Evolutionary conservation across 2,888 invertebrate genomes (phyloP).

Genomic region (Patella ulyssiponensis): DNA sequence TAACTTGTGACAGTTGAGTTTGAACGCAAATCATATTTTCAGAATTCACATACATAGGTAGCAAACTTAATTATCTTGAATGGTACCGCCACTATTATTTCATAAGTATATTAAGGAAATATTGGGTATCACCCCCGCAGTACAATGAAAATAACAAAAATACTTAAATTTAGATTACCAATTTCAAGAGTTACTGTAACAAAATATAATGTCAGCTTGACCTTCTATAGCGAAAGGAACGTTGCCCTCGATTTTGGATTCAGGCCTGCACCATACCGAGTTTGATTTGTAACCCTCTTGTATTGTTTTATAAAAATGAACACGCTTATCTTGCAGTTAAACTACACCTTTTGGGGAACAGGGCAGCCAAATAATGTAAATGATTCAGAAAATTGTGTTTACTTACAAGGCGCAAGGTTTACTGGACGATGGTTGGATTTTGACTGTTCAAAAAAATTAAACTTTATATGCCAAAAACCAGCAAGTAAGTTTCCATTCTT

Average conservation of each 20-base stretch:
- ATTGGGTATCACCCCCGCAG: too few relatives aligned
- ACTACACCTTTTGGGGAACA: constrained; percentile 42
- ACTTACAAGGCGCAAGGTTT: constrained; percentile 28
- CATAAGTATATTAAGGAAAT: too few relatives aligned
- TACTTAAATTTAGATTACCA: not conserved
- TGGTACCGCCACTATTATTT: too few relatives aligned
- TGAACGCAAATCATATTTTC: too few relatives aligned
- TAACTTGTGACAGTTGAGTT: too few relatives aligned
- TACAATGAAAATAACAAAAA: not conserved
- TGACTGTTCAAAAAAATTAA: constrained; percentile 40
- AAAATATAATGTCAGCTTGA: not conserved
- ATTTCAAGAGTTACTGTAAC: not conserved
- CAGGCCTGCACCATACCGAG: too few relatives aligned
- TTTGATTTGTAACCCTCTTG: too few relatives aligned
- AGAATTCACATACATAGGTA: too few relatives aligned
- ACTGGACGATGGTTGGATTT: constrained; percentile 50
- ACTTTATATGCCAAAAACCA: constrained; percentile 51
- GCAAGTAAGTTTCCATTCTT: constrained; percentile 38
- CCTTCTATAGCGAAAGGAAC: too few relatives aligned
- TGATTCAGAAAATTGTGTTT: constrained; percentile 47
- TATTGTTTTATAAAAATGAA: not conserved
- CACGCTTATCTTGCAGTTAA: constrained; percentile 17
- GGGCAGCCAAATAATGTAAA: constrained; percentile 42
- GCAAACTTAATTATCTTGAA: too few relatives aligned
- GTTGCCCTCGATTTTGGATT: too few relatives aligned